Percentiles rank a stretch among this genome's conserved stretches.
Conservation (phyloP, 64 coral and sea anemone species). For the Montipora sp. region DNA sequence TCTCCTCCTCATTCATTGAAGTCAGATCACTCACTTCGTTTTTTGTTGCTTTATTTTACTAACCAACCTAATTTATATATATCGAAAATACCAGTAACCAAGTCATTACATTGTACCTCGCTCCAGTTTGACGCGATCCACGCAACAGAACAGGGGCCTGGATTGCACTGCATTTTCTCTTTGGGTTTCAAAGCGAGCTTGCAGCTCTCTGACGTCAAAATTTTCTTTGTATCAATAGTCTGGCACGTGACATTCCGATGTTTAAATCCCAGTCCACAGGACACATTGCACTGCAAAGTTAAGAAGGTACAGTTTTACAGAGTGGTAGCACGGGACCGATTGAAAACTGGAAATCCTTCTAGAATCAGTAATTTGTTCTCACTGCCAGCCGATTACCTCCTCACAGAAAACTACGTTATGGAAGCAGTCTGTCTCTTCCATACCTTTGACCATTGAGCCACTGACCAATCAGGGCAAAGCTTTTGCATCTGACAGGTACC, state of each 20-base stretch:
- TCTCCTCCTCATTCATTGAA: no score
- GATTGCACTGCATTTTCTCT: slow-evolving; percentile 58
- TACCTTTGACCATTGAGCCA: slow-evolving; percentile 77
- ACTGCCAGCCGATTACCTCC: no score
- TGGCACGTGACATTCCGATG: slow-evolving; percentile 49
- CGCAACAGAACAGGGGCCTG: slow-evolving; percentile 75
- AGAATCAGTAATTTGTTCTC: no score
- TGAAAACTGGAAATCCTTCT: no score
- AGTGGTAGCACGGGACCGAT: not conserved
- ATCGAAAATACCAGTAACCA: no score
- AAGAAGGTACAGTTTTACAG: not conserved
- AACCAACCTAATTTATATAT: no score
- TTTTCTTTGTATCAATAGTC: not conserved
- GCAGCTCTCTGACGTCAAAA: slow-evolving; percentile 52
- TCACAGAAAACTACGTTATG: no score
- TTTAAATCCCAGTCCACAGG: slow-evolving; percentile 60
- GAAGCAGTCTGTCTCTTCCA: not conserved
- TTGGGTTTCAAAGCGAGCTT: slow-evolving; percentile 44
- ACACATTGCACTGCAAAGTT: slow-evolving; percentile 66
- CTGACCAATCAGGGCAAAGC: slow-evolving; percentile 69
- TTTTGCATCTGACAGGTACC: slow-evolving; percentile 42
- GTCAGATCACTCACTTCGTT: no score
- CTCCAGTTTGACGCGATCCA: slow-evolving; percentile 84
- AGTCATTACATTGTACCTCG: slow-evolving; percentile 34
- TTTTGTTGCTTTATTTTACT: no score